phyloP scores from a whole-genome alignment of 2,888 invertebrate species.

The Leucania comma region DNA sequence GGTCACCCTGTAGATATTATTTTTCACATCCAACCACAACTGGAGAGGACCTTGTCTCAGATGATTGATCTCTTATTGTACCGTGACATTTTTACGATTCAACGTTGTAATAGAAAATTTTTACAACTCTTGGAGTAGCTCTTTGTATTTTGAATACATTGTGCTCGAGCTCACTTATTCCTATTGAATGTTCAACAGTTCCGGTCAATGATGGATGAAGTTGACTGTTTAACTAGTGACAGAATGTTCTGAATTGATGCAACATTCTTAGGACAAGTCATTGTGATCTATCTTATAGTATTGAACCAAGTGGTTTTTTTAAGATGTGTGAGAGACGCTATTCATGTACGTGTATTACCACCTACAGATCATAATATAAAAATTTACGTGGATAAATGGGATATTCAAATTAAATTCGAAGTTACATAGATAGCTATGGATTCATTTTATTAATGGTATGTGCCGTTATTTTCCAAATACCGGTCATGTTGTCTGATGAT shows the following conservation, averaged over 20 bases:
- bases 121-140: slow-evolving; percentile 77
- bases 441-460: slow-evolving; percentile 28
- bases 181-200: slow-evolving; percentile 81
- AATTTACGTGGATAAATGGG: slow-evolving; percentile 21
- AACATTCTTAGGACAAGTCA: slow-evolving; percentile 39
- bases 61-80: slow-evolving; percentile 88
- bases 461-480: slow-evolving; percentile 21
- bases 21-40: slow-evolving; percentile 84
- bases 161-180: slow-evolving; percentile 68
- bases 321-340: slow-evolving; percentile 2
- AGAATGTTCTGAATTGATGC: slow-evolving; percentile 64
- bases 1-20: slow-evolving; percentile 86
- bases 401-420: slow-evolving; percentile 48
- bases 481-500: slow-evolving; percentile 5
- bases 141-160: slow-evolving; percentile 78
- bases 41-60: slow-evolving; percentile 79
- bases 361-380: slow-evolving; percentile 30
- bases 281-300: slow-evolving; percentile 28
- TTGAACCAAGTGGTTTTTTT: slow-evolving; percentile 20
- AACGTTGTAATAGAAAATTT: slow-evolving; percentile 81
- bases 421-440: slow-evolving; percentile 1
- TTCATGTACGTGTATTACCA: slow-evolving; percentile 25
- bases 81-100: slow-evolving; percentile 85
- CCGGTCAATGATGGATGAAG: slow-evolving; percentile 84
- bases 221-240: slow-evolving; percentile 73